Evolutionary conservation across 2,113 vertebrate species (phyloP), one percentile per base, ranked within the genome.

Genomic region (Benitochromis conjunctus): DNA sequence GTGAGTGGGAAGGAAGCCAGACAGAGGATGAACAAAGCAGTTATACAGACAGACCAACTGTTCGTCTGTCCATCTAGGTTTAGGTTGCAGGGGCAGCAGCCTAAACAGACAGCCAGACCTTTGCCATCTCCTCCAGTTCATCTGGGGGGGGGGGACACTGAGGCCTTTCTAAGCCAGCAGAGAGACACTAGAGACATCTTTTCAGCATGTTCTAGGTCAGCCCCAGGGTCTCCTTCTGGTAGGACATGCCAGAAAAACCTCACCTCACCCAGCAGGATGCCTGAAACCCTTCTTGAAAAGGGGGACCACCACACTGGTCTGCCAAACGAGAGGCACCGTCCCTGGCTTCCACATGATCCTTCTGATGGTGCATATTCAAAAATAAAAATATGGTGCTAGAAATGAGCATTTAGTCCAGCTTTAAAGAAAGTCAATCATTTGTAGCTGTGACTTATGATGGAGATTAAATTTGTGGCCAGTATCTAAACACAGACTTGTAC

Each of bases 111-210:
- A 66, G 19, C 19, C 11, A 66, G 62, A 66, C 19, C 64, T 38
- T 69, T 16, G 64, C n/a, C 36, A 69, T 3, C 36, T 24, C n/a
- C 36, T 69, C 64, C n/a, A 16, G 36, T 24, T 69, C 64, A 69
- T 43, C 64, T 24, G 36, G 0, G 0, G 1, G 64, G 36, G 0
- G 0, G 1, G 64, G 64, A 24, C 2, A 24, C 36, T 5, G 64
- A 69, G 38, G 64, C n/a, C 43, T 69, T 66, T 41, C 62, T n/a
- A 66, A 41, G 34, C 10, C 62, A 66, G 60, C 34, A n/a, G 62
- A 66, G 11, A 14, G 60, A 38, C 18, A 38, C 18, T n/a, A 38
- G 5, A 36, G 16, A 4, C 58, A 38, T 62, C 5, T 41, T 21
- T 38, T 38, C 34, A 41, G 0, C 19, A 38, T 41, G 62, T 66